Base-by-base conservation (phyloP, 1,140 invertebrate species). In the Agrilus planipennis region DNA sequence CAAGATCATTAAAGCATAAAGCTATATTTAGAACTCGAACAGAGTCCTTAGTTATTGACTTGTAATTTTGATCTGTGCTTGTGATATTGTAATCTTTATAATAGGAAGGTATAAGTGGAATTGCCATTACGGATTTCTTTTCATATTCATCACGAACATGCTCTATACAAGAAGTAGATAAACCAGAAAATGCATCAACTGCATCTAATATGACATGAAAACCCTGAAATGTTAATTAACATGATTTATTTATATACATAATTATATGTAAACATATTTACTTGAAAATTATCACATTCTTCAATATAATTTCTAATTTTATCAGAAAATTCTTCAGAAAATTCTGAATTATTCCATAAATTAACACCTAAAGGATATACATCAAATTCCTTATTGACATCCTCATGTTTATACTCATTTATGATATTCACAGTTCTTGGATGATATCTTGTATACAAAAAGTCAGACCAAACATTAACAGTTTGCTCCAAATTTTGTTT, bases 391-490 rank as follows among this genome's bases (percentile, higher is more conserved):
- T 73, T 64, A 42, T 71, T 63, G 19, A 64, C 62, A 63, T 69
- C 65, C 29, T 71, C 61, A 60, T 84, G 75, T 42, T 73, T 60
- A 62, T 81, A 82, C 41, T 85, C 72, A 39, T 79, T 76, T 1
- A 89, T 58, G 14, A 86, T 55, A 57, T 79, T 79, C 1, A 89
- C 59, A 17, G 78, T 78, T 46, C 81, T 72, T 4, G 83, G 76
- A 71, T 91, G 85, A 55, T 84, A 80, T 50, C 79, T 70, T 1
- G 78, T 71, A 54, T 80, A 75, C 1, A 90, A 60, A 62, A 71
- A 91, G 65, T 92, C 88, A 1, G 81, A 81, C 89, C 89, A 92
- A 20, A 79, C 79, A 18, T 72, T 71, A 1, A 80, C 69, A 39
- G 71, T 61, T 18, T 72, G 56, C 34, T 87, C 76, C 36, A 84